Evolutionary conservation across 1,140 invertebrate species (phyloP).

Genomic region (Prorops nasuta): DNA sequence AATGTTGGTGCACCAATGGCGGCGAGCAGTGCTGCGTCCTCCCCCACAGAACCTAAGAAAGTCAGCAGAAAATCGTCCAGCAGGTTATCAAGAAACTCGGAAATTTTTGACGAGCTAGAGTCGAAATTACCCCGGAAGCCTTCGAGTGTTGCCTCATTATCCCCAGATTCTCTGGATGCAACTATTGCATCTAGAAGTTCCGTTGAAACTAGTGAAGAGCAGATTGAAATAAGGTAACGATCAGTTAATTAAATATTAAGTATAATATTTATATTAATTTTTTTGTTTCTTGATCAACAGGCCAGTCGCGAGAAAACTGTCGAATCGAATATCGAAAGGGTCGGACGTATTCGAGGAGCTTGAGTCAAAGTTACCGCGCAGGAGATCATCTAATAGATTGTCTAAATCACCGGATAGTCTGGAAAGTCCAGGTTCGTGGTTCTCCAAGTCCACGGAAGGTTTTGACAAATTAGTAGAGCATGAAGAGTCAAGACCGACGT

Average conservation of each 20-base stretch:
- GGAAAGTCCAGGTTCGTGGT: slow-evolving; percentile 31
- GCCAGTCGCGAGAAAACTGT: slow-evolving; percentile 23
- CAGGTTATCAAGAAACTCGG: slow-evolving; percentile 41
- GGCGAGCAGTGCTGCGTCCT: slow-evolving; percentile 21
- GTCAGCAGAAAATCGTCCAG: slow-evolving; percentile 48
- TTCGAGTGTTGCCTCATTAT: slow-evolving; percentile 38
- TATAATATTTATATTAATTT: too few species aligned
- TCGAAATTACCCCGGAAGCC: slow-evolving; percentile 32
- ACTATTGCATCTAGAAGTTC: slow-evolving; percentile 25
- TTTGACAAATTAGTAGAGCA: slow-evolving; percentile 38
- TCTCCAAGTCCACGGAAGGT: slow-evolving; percentile 45
- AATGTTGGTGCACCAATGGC: slow-evolving; percentile 15
- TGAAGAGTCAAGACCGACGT: slow-evolving; percentile 32
- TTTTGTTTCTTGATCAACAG: too few species aligned
- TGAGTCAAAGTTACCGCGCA: slow-evolving; percentile 30
- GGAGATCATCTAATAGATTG: slow-evolving; percentile 32
- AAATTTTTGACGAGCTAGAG: slow-evolving; percentile 47
- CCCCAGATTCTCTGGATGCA: slow-evolving; percentile 46
- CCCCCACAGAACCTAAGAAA: slow-evolving; percentile 14
- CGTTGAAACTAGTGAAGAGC: slow-evolving; percentile 15
- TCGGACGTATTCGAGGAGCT: slow-evolving; percentile 40
- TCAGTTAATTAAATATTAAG: too few species aligned
- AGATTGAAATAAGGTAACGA: too few species aligned
- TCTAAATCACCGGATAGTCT: slow-evolving; percentile 49
- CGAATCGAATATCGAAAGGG: slow-evolving; percentile 32